phyloP scores from a whole-genome alignment of 1,140 invertebrate species.

The Eupeodes corollae region DNA sequence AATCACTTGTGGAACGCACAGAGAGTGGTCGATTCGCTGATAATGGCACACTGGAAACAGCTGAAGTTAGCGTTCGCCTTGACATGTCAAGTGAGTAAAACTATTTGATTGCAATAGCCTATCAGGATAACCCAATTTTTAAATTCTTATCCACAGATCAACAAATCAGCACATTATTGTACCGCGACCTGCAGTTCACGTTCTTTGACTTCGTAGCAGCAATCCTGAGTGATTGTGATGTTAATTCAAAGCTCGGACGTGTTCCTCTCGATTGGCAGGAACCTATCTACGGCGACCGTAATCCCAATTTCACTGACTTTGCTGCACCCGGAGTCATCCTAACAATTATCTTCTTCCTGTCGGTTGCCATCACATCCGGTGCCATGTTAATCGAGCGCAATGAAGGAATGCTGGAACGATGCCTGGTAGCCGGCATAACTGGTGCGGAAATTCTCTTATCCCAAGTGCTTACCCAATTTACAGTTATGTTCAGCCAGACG shows the following conservation, averaged over 20 bases:
- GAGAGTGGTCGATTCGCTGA: constrained; percentile 55
- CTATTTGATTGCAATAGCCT: not conserved
- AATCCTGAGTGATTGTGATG: constrained; percentile 51
- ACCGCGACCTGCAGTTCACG: constrained; percentile 58
- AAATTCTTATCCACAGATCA: constrained; percentile 57
- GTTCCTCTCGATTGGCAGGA: constrained; percentile 65
- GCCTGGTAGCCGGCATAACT: constrained; percentile 67
- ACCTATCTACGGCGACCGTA: constrained; percentile 75
- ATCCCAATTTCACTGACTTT: constrained; percentile 87
- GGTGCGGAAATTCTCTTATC: constrained; percentile 67
- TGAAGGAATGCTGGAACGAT: constrained; percentile 80
- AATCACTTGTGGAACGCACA: constrained; percentile 57
- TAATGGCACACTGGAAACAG: constrained; percentile 54
- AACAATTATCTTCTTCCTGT: constrained; percentile 89
- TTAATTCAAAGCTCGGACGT: constrained; percentile 56
- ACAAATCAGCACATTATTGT: constrained; percentile 75
- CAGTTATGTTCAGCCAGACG: constrained; percentile 77
- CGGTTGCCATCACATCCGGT: constrained; percentile 82
- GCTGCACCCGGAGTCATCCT: constrained; percentile 88
- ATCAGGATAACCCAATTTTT: not conserved
- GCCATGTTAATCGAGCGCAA: constrained; percentile 82
- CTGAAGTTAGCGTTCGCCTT: constrained; percentile 65
- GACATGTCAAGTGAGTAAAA: constrained; percentile 78
- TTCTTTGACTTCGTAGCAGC: constrained; percentile 62
- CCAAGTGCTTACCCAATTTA: constrained; percentile 77